Percentiles rank a stretch among this genome's conserved stretches.
Evolutionary conservation across 2,888 invertebrate genomes (phyloP).

Genomic region (Smittia sp.): DNA sequence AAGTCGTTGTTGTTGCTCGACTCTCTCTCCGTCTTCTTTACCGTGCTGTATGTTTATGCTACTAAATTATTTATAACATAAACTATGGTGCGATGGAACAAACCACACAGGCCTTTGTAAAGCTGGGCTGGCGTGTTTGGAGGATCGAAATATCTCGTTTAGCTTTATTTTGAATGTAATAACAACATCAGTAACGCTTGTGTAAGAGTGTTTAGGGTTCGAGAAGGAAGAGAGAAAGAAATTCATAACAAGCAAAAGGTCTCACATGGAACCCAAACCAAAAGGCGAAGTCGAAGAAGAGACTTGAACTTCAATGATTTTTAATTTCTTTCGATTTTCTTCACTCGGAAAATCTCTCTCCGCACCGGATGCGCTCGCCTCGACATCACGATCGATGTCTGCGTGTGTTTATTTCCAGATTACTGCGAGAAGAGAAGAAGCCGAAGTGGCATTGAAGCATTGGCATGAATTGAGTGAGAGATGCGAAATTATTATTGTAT

Average conservation of each 20-base stretch:
- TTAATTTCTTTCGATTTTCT: constrained; percentile 1
- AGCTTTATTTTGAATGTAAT: constrained; percentile 22
- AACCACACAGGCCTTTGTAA: constrained; percentile 19
- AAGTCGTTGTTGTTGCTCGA: constrained; percentile 27
- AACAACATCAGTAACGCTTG: not conserved
- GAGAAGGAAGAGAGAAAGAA: not conserved
- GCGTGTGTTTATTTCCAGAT: not conserved
- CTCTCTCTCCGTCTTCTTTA: not conserved
- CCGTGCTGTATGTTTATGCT: constrained; percentile 28
- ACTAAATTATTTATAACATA: constrained; percentile 37
- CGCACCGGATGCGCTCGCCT: not conserved
- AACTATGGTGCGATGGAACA: constrained; percentile 24
- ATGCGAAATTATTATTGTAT: constrained; percentile 39
- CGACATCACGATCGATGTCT: not conserved
- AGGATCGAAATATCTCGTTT: not conserved
- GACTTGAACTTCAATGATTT: constrained; percentile 20
- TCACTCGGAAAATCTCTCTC: constrained; percentile 22
- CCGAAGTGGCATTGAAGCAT: not conserved
- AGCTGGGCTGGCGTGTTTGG: constrained; percentile 11
- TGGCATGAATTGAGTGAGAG: constrained; percentile 8
- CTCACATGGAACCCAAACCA: too few relatives aligned
- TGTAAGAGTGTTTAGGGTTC: not conserved
- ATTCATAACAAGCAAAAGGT: not conserved
- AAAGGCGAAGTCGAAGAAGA: constrained; percentile 14
- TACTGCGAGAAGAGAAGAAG: constrained; percentile 8